These are phyloP conservation scores for Anguilla rostrata DNA, from an alignment of 2,113 vertebrate genomes.

Conservation along the genomic window DNA sequence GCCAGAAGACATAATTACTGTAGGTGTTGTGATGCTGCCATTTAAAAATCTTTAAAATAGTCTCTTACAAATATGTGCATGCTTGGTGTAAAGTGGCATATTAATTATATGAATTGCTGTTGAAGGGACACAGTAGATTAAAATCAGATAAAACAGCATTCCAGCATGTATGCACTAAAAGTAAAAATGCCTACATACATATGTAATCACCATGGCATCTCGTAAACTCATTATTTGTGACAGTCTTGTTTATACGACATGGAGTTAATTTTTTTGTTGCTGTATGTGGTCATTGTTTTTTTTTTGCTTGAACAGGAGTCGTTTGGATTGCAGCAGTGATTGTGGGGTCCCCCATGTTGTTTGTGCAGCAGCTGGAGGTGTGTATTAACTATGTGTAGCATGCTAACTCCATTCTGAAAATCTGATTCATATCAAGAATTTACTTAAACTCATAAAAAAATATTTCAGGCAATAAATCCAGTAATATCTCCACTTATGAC, in stretches of 20 bases:
- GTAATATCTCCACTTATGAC: too few relatives aligned
- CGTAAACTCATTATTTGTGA: neutral
- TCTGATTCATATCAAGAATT: neutral
- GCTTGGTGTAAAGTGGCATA: neutral
- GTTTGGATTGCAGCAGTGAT: constrained; percentile 73
- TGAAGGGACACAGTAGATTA: neutral
- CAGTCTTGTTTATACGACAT: too few relatives aligned
- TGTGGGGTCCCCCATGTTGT: constrained; percentile 77
- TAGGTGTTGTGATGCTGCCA: neutral
- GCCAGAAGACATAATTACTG: neutral
- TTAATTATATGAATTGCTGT: neutral
- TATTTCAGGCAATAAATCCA: neutral
- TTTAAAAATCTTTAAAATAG: neutral
- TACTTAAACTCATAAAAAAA: neutral
- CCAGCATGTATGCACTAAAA: too few relatives aligned
- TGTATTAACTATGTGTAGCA: constrained; percentile 25
- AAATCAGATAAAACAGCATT: neutral
- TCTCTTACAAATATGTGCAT: neutral
- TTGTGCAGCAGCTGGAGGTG: constrained; percentile 77
- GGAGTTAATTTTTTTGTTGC: neutral
- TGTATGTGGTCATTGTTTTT: neutral
- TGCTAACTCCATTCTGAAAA: neutral
- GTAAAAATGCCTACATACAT: neutral
- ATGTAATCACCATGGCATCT: neutral
- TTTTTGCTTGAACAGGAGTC: constrained; percentile 58